phyloP scores from a whole-genome alignment of 2,888 invertebrate species.

The Antheraea yamamai region DNA sequence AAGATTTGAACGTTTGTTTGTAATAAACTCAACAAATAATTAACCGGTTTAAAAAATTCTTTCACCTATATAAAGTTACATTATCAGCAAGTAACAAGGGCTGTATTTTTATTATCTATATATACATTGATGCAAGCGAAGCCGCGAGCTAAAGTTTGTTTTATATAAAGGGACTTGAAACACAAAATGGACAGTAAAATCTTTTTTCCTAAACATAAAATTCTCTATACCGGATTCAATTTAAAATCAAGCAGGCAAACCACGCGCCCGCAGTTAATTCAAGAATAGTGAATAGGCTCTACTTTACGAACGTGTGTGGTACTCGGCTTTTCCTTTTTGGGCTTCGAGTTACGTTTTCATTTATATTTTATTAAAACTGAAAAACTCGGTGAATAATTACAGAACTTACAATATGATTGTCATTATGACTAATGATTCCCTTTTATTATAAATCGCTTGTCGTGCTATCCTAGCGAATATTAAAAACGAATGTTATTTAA shows the following conservation, averaged over 20 bases:
- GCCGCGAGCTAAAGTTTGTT: too few relatives aligned
- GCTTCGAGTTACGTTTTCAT: not conserved
- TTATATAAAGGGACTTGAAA: not conserved
- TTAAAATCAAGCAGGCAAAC: constrained; percentile 39
- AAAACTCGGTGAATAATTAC: not conserved
- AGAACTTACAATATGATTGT: not conserved
- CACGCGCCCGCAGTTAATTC: constrained; percentile 47
- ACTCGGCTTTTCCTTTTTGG: constrained; percentile 8
- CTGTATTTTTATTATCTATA: too few relatives aligned
- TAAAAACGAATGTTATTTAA: too few relatives aligned
- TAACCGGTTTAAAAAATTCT: too few relatives aligned
- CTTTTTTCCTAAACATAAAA: not conserved
- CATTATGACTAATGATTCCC: too few relatives aligned
- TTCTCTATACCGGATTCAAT: constrained; percentile 26
- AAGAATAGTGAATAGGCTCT: constrained; percentile 36
- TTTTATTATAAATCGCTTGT: too few relatives aligned
- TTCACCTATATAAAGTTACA: too few relatives aligned
- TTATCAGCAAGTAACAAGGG: too few relatives aligned
- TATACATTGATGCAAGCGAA: too few relatives aligned
- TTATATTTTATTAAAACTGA: not conserved
- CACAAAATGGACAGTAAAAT: not conserved
- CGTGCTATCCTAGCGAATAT: too few relatives aligned
- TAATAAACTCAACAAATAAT: too few relatives aligned
- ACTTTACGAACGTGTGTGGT: constrained; percentile 15
- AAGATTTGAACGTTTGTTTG: too few relatives aligned